Conservation (phyloP, 2,113 vertebrate genomes). For the Trematomus loennbergii region DNA sequence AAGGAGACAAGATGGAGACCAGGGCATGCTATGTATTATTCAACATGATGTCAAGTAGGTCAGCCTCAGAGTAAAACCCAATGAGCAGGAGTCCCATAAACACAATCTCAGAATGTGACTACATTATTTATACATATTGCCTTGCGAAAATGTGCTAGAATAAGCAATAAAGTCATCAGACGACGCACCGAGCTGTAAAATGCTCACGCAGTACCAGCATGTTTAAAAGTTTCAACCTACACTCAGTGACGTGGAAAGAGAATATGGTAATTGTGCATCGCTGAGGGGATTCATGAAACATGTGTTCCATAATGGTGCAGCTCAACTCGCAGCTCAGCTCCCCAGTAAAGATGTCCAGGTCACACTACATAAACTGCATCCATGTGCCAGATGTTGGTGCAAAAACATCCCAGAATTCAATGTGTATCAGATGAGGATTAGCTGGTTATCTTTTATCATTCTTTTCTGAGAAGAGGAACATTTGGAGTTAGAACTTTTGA, state of each 20-base stretch:
- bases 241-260: conserved; percentile 46
- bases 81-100: not conserved
- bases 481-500: too few relatives aligned
- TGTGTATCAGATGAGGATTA: not conserved
- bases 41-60: conserved; percentile 22
- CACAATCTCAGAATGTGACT: not conserved
- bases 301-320: conserved; percentile 24
- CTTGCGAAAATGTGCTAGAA: conserved; percentile 44
- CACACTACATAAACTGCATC: not conserved
- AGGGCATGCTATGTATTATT: not conserved
- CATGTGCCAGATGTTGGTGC: conserved; percentile 18
- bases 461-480: too few relatives aligned
- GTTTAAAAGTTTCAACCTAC: conserved; percentile 36
- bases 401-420: not conserved
- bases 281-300: conserved; percentile 46
- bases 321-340: not conserved
- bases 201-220: conserved; percentile 25
- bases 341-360: conserved; percentile 24
- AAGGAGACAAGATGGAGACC: not conserved
- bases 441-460: too few relatives aligned
- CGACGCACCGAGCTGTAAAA: conserved; percentile 32
- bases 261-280: conserved; percentile 36
- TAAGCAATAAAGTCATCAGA: conserved; percentile 35
- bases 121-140: conserved; percentile 9
- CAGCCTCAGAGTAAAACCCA: not conserved